phyloP scores from a whole-genome alignment of 2,888 invertebrate genomes.

The Bhutanitis thaidina region DNA sequence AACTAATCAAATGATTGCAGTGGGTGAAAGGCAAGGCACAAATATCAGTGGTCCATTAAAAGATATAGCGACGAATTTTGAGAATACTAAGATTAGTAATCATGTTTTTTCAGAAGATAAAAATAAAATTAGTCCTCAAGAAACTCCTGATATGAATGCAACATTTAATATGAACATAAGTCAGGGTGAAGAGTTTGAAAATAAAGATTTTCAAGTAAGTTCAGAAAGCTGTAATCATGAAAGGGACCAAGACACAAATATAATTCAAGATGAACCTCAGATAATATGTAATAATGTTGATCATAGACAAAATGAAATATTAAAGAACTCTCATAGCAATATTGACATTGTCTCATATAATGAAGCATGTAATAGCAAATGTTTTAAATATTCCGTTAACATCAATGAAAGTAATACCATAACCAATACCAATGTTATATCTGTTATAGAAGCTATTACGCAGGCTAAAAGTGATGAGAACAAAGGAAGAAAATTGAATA shows the following conservation, averaged over 20 bases:
- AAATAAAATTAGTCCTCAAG: background rate
- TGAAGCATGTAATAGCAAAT: background rate
- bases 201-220: background rate
- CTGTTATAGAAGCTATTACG: background rate
- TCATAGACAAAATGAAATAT: background rate
- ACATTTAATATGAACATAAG: background rate
- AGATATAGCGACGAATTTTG: background rate
- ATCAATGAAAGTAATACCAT: background rate
- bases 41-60: background rate
- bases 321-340: background rate
- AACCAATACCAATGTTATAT: background rate
- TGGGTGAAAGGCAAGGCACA: background rate
- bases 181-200: background rate
- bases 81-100: background rate
- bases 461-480: background rate
- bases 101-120: background rate
- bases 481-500: background rate
- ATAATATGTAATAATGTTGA: background rate
- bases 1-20: background rate
- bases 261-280: background rate
- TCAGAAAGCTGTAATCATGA: background rate
- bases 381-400: background rate
- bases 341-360: background rate
- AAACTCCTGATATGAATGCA: background rate
- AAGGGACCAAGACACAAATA: background rate